Evolutionary conservation across 2,113 vertebrate species (phyloP), one percentile per base, ranked within the genome.

Genomic region (Pagrus major): DNA sequence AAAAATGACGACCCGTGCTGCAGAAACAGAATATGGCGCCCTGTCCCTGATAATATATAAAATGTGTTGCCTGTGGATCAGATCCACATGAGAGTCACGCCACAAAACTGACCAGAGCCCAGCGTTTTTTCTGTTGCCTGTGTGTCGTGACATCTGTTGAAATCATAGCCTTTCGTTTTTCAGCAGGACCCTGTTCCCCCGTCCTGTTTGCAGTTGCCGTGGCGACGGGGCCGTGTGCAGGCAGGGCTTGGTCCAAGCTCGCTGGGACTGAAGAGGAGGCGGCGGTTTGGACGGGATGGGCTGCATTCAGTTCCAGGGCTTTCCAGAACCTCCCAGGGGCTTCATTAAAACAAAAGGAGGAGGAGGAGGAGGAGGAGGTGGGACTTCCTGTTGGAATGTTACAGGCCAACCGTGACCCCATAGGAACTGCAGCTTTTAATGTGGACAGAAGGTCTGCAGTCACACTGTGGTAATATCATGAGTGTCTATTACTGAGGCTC

Each of bases 271-370:
- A 83, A 83, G 87, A 91, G 89, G 93, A 94, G 96, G 95, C 94
- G 96, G 95, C 95, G 95, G 95, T 94, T 97, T 96, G 96, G 96
- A 97, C 94, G 95, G 95, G 95, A 97, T 96, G 95, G 94, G 94
- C 93, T 88, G 93, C 89, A 92, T 83, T 96, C 88, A 23, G 94
- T 96, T 97, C 96, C 97, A 97, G 96, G 95, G 96, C 96, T 96
- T 94, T 96, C 94, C 63, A 91, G 91, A 93, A 90, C 75, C 81
- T 97, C 97, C 96, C 97, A 86, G 90, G 96, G 96, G 97, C 92
- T 96, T 96, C 95, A 95, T 98, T 96, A 96, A 95, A 96, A 95
- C 96, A 96, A 94, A 94, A 94, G 87, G 83, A 93, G 87, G 81
- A 76, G 83, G 76, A 55, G 70, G 81, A 84, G 68, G 76, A 82